Percentiles rank a stretch among this genome's conserved stretches.
These are phyloP conservation scores for Phanerotoma sp. DNA, from an alignment of 2,888 invertebrate genomes.

Conservation along the genomic window DNA sequence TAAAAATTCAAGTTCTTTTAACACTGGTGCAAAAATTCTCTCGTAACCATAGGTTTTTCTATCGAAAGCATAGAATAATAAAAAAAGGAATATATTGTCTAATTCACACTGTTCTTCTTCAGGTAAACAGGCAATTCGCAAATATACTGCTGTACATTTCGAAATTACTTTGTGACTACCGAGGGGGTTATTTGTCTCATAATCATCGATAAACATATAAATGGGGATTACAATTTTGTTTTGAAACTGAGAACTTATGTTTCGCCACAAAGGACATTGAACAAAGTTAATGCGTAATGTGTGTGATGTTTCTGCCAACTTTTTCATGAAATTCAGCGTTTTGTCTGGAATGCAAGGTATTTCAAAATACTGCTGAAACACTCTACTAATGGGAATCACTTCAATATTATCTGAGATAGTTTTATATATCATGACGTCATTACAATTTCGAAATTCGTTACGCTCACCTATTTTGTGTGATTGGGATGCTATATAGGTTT, in stretches of 20 bases:
- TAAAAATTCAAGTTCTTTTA: slow-evolving; percentile 27
- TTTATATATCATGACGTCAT: no score
- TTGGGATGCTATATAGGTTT: no score
- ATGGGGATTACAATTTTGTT: slow-evolving; percentile 25
- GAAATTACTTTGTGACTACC: slow-evolving; percentile 28
- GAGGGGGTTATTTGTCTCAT: slow-evolving; percentile 30
- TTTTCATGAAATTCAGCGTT: no score
- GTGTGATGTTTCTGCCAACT: neutral
- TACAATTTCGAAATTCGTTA: no score
- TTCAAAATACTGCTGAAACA: no score
- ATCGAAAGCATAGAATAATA: slow-evolving; percentile 28
- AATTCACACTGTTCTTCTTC: slow-evolving; percentile 24
- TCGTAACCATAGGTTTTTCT: slow-evolving; percentile 24
- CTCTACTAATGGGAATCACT: no score
- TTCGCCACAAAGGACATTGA: slow-evolving; percentile 6
- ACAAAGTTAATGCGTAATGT: slow-evolving; percentile 2
- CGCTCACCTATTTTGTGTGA: no score
- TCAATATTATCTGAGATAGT: no score
- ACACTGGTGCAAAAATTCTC: slow-evolving; percentile 24
- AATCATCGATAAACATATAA: slow-evolving; percentile 30
- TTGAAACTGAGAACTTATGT: slow-evolving; percentile 5
- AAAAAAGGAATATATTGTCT: slow-evolving; percentile 29
- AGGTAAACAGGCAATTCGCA: slow-evolving; percentile 25
- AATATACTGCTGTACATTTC: slow-evolving; percentile 29
- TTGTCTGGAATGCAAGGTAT: no score